Percentiles rank a stretch among this genome's conserved stretches.
Conservation (phyloP, 2,797 vertebrate genomes). For the Austrolebias charrua region DNA sequence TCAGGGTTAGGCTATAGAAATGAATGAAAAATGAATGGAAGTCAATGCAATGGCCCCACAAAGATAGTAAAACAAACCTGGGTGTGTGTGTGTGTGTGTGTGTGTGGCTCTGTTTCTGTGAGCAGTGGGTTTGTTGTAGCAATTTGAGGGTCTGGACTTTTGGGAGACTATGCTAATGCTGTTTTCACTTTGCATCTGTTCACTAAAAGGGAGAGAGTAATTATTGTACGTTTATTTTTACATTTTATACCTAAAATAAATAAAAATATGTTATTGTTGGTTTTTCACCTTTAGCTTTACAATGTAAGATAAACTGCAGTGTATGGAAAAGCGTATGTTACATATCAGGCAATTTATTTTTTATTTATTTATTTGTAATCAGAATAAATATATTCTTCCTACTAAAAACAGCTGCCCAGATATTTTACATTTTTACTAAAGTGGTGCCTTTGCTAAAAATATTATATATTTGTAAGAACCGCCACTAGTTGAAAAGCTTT, state of each 20-base stretch:
- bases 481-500: constrained; percentile 53
- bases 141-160: background rate
- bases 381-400: background rate
- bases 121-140: constrained; percentile 3
- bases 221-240: too few species aligned
- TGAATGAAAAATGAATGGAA: too few species aligned
- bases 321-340: background rate
- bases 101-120: background rate
- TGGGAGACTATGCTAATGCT: constrained; percentile 5
- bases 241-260: background rate
- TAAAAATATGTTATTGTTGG: background rate
- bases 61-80: too few species aligned
- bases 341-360: background rate
- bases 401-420: constrained; percentile 8
- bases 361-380: background rate
- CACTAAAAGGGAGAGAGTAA: background rate
- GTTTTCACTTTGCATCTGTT: background rate
- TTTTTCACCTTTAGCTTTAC: background rate
- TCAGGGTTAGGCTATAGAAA: too few species aligned
- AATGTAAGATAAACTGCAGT: background rate
- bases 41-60: too few species aligned
- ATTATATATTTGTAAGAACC: constrained; percentile 23
- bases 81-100: constrained; percentile 1
- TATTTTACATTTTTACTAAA: too few species aligned
- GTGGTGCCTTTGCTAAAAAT: too few species aligned